These are phyloP conservation scores for Microtus richardsoni DNA, from an alignment of 2,113 vertebrate species.

Conservation along the genomic window DNA sequence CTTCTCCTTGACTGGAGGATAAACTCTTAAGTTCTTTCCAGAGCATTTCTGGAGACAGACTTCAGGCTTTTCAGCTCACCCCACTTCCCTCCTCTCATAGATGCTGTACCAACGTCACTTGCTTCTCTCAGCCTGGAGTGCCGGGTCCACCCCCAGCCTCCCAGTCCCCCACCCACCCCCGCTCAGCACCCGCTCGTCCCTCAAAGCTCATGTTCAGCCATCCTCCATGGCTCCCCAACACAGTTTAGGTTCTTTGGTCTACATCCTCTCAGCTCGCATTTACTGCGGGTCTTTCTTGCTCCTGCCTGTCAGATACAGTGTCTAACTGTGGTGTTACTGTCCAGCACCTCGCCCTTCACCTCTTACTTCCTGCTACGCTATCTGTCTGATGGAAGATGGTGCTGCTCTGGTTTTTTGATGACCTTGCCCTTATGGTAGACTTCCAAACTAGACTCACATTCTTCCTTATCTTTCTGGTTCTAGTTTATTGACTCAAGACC, in stretches of 20 bases:
- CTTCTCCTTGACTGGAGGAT: neutral
- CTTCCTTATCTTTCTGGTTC: slow-evolving; percentile 11
- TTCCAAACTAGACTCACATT: neutral
- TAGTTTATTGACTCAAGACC: neutral
- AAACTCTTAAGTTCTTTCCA: neutral
- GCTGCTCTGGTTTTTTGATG: neutral
- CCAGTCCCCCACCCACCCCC: neutral
- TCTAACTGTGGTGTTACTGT: neutral
- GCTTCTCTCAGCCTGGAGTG: neutral
- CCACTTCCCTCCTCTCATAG: neutral
- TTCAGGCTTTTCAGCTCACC: neutral
- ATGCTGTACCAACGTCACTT: neutral
- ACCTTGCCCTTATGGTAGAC: neutral
- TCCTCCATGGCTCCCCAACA: neutral
- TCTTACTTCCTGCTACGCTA: neutral
- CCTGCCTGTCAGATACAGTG: neutral
- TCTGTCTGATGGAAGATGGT: neutral
- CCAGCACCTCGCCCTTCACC: neutral
- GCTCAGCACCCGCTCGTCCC: neutral
- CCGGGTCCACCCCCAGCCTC: neutral
- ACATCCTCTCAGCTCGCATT: too few relatives aligned
- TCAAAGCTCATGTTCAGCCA: neutral
- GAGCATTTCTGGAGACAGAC: neutral
- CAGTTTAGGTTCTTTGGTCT: neutral
- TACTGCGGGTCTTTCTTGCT: neutral